Evolutionary conservation across 1,140 invertebrate genomes (phyloP), one percentile per base, ranked within the genome.

Genomic region (Daktulosphaira vitifoliae): DNA sequence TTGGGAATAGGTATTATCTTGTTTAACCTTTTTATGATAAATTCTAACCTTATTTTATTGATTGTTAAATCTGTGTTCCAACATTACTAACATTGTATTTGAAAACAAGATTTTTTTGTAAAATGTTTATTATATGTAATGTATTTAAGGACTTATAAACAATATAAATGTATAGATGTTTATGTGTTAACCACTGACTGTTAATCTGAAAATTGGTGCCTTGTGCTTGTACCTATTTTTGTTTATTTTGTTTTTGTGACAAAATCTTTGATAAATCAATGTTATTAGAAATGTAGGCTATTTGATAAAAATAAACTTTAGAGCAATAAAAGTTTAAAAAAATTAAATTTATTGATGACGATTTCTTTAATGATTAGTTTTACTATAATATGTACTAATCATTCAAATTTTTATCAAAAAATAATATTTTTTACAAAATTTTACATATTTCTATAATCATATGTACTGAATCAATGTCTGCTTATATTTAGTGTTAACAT

Each of bases 251-350:
- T 48, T 13, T 46, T 33, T 46, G 38, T 46, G 46, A 48, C 56
- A 48, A 33, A 6, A 6, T 33, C 11, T 6, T 33, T 33, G 5
- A 11, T 33, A 33, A 33, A 33, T 6, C 5, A 33, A 33, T n/a
- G n/a, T n/a, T n/a, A n/a, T n/a, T n/a, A 62, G 56, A 62, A 62
- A 48, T 62, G 56, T 62, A 62, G 56, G 56, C 56, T 62, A 62
- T 62, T 18, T 22, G 7, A 20, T 29, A 20, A 44, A 56, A 42
- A 11, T 2, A 62, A 29, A n/a, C 18, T 26, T 62, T 22, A 0
- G 29, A 62, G 56, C 56, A 62, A 62, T 62, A 62, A 62, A 59
- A 26, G 20, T 42, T 20, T 13, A 62, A 46, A 46, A 15, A 46
- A 15, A 44, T 18, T 29, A 18, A 46, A 44, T 48, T 46, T 46